Evolutionary conservation across 2,113 vertebrate genomes (phyloP), one percentile per base, ranked within the genome.

Genomic region (Ardeotis arabs): DNA sequence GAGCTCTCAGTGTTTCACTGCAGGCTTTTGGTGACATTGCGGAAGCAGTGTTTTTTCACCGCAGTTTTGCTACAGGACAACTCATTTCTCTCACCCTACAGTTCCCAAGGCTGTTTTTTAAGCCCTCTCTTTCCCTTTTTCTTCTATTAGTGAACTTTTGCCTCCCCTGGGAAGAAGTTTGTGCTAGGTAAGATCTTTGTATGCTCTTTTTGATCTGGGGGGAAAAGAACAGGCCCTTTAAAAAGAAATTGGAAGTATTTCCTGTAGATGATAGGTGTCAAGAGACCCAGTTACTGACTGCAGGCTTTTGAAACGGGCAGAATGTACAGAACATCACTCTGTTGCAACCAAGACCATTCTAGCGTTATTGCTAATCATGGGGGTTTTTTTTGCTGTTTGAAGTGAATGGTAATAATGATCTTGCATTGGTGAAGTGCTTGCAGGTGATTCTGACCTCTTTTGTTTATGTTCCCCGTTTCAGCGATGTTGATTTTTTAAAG

Each of bases 1-100:
- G 41, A 67, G n/a, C 28, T 67, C 35, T 64, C 0, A 0, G 59
- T 0, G 0, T 55, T 74, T 84, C 23, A 8, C 63, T 62, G 79
- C 22, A 52, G 56, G 33, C 47, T 41, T 64, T 79, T 0, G 0
- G 52, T 87, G 50, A 56, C 58, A 72, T 66, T 86, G 50, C 1
- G 2, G 62, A 60, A 88, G 27, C 52, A 45, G 24, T 52, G 45
- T 4, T 47, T 76, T 88, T 73, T 72, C 19, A 49, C 58, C 27
- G 12, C 13, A 9, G 29, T 14, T 70, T 74, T 2, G 2, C 35
- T 81, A 16, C 45, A 63, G 28, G 37, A 39, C 44, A 29, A 24
- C 12, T 73, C 6, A 11, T 66, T 87, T 91, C 29, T 85, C 31
- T 70, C 53, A 27, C 24, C 18, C 31, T 45, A 2, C 23, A 24